phyloP scores from a whole-genome alignment of 2,797 vertebrate species.

The Melopsittacus undulatus region DNA sequence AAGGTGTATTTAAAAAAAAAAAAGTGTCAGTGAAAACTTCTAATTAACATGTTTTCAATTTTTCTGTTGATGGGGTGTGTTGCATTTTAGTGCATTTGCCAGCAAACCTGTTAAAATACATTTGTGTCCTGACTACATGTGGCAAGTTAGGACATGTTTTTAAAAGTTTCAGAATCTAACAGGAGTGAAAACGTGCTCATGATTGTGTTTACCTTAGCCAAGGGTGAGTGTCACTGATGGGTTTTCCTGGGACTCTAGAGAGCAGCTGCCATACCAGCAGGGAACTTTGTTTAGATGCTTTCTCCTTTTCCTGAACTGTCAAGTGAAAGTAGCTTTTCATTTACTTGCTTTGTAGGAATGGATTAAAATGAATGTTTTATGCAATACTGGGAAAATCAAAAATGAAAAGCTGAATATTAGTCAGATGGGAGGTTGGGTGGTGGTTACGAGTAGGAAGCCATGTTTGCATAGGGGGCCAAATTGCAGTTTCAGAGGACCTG shows the following conservation, averaged over 20 bases:
- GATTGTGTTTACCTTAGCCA: not conserved
- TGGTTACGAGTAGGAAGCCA: not conserved
- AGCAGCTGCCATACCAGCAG: not conserved
- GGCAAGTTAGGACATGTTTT: conserved; percentile 10
- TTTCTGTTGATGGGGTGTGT: conserved; percentile 40
- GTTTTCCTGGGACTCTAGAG: not conserved
- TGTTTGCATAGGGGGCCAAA: not conserved
- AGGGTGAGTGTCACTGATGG: not conserved
- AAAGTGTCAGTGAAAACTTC: conserved; percentile 24
- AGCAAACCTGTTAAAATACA: conserved; percentile 55
- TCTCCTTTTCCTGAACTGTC: not conserved
- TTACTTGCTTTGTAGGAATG: not conserved
- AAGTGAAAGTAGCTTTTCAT: not conserved
- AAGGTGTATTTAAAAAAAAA: conserved; percentile 1
- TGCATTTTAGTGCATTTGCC: conserved; percentile 46
- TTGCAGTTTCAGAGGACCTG: not conserved
- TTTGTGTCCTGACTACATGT: not conserved
- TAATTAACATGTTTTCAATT: conserved; percentile 51
- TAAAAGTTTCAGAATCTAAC: conserved; percentile 10
- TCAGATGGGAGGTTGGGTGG: not conserved
- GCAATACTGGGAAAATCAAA: not conserved
- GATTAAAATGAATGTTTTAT: not conserved
- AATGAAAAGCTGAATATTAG: not conserved
- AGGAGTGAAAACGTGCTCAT: not conserved
- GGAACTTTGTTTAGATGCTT: not conserved